Percentiles rank a stretch among this genome's conserved stretches.
These are phyloP conservation scores for Anabas testudineus DNA, from an alignment of 2,797 vertebrate species.

Conservation along the genomic window DNA sequence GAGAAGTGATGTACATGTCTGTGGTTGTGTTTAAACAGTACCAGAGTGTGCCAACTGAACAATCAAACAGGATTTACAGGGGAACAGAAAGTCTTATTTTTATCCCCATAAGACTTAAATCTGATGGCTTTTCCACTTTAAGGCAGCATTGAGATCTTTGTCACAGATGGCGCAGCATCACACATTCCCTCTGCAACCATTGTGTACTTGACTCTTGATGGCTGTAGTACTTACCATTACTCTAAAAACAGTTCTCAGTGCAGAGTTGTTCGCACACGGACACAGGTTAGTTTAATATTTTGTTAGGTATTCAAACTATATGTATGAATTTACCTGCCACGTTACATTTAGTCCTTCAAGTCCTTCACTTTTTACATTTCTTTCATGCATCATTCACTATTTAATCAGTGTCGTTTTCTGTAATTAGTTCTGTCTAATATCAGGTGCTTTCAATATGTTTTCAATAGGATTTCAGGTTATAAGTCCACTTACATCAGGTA, in stretches of 20 bases:
- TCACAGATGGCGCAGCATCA: conserved; percentile 54
- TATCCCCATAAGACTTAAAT: conserved; percentile 45
- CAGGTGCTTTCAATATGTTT: background rate
- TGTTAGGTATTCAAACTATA: background rate
- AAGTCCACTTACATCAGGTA: background rate
- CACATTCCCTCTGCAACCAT: conserved; percentile 36
- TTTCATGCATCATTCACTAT: background rate
- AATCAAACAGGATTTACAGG: conserved; percentile 59
- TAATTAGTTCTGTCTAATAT: background rate
- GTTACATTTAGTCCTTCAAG: background rate
- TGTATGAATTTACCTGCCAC: background rate
- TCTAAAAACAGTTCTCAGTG: conserved; percentile 19
- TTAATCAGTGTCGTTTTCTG: background rate
- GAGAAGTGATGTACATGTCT: conserved; percentile 20
- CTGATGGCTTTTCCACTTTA: conserved; percentile 60
- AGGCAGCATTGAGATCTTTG: conserved; percentile 50
- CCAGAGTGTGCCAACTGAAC: conserved; percentile 51
- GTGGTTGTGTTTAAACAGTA: conserved; percentile 57
- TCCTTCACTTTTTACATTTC: background rate
- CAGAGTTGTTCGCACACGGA: conserved; percentile 15
- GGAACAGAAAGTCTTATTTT: conserved; percentile 61
- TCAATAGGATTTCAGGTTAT: background rate
- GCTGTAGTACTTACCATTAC: conserved; percentile 13
- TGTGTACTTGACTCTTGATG: conserved; percentile 27
- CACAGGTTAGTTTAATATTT: background rate